Evolutionary conservation across 2,113 vertebrate genomes (phyloP).

Genomic region (Gymnobelideus leadbeateri): DNA sequence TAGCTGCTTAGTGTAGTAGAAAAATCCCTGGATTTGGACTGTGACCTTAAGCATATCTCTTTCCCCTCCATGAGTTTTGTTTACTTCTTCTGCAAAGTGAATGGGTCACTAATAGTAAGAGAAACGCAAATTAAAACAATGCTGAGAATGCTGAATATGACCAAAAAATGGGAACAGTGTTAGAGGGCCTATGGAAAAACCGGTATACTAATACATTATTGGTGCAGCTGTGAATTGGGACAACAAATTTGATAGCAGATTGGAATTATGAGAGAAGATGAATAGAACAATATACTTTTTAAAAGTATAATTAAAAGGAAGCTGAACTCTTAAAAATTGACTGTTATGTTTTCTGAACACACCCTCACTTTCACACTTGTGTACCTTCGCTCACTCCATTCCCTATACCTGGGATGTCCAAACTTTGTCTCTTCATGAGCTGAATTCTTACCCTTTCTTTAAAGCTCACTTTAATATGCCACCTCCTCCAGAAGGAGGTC

Average conservation of each 20-base stretch:
- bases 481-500: background rate
- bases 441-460: background rate
- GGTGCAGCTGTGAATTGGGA: background rate
- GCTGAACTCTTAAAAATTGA: background rate
- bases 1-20: background rate
- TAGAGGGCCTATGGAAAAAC: background rate
- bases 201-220: background rate
- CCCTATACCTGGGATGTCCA: background rate
- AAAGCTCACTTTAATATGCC: background rate
- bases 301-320: background rate
- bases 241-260: background rate
- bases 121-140: background rate
- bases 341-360: background rate
- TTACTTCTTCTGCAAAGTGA: conserved; percentile 6
- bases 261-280: background rate
- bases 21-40: conserved; percentile 23
- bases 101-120: background rate
- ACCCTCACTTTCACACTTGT: too few relatives aligned
- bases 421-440: background rate
- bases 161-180: background rate
- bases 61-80: background rate
- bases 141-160: background rate
- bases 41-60: background rate
- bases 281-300: background rate
- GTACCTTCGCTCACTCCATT: background rate